Evolutionary conservation across 2,888 invertebrate species (phyloP).

Genomic region (Volucella bombylans): DNA sequence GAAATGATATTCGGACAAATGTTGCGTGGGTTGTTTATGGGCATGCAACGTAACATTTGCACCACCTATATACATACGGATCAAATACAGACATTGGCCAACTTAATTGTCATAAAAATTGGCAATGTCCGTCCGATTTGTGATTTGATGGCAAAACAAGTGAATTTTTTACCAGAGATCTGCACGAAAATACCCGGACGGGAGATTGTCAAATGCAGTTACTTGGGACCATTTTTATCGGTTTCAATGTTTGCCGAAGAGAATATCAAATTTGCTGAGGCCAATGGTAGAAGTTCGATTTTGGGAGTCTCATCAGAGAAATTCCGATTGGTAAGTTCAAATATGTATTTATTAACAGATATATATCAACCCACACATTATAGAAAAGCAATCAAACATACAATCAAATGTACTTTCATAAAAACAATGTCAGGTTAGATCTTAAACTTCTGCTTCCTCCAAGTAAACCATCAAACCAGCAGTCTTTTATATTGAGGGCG

Average conservation of each 20-base stretch:
- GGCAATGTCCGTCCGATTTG: conserved; percentile 90
- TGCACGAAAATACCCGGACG: conserved; percentile 91
- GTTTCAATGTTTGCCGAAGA: conserved; percentile 97
- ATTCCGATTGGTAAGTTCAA: conserved; percentile 79
- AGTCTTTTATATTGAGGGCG: too few relatives aligned
- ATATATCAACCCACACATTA: too few relatives aligned
- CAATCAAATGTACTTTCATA: not conserved
- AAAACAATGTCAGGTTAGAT: not conserved
- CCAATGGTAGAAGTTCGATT: conserved; percentile 82
- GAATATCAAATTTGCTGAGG: conserved; percentile 93
- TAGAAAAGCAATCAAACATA: not conserved
- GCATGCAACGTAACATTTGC: conserved; percentile 82
- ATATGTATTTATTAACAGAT: not conserved
- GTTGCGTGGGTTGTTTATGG: conserved; percentile 80
- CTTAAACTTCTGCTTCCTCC: too few relatives aligned
- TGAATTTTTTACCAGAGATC: conserved; percentile 89
- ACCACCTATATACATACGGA: conserved; percentile 84
- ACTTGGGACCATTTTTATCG: conserved; percentile 94
- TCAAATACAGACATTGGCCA: conserved; percentile 89
- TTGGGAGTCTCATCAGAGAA: conserved; percentile 78
- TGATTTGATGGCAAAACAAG: conserved; percentile 85
- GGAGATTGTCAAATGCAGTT: conserved; percentile 92
- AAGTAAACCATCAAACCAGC: too few relatives aligned
- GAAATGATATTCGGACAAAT: conserved; percentile 80
- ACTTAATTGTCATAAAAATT: conserved; percentile 91